Conservation (phyloP, 35 echinoderm and acorn worm species). For the Acanthaster planci region DNA sequence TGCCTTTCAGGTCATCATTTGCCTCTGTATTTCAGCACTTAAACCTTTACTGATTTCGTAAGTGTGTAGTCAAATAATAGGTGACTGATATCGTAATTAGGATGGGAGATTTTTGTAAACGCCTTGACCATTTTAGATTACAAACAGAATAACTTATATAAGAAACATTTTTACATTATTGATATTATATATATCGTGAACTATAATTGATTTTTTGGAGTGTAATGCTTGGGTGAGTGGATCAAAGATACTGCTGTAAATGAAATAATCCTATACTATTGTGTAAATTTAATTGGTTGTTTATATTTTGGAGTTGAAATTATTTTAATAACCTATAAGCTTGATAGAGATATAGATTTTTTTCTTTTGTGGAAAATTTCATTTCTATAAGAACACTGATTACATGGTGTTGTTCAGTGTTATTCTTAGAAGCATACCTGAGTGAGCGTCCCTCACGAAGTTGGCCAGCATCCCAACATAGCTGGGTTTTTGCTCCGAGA, state of each 20-base stretch:
- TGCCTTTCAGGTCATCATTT: not conserved
- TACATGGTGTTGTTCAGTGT: not conserved
- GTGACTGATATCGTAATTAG: not conserved
- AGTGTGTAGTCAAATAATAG: not conserved
- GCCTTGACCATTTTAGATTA: not conserved
- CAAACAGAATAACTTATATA: not conserved
- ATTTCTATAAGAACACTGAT: not conserved
- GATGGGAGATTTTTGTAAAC: not conserved
- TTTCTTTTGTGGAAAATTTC: not conserved
- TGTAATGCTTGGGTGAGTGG: not conserved
- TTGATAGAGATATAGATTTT: constrained; percentile 23
- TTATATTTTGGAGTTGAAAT: constrained; percentile 32
- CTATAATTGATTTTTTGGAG: not conserved
- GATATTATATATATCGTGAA: not conserved
- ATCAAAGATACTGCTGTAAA: constrained; percentile 2
- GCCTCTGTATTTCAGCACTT: no score
- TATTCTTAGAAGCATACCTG: not conserved
- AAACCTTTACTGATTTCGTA: no score
- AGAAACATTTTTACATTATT: not conserved
- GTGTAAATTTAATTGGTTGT: not conserved
- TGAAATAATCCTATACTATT: constrained; percentile 2
- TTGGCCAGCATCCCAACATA: no score
- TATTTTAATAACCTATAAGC: constrained; percentile 29
- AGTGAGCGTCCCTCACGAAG: no score
- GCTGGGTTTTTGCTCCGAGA: no score